Conservation (phyloP, 2,888 invertebrate species). For the Ormyrus pomaceus region DNA sequence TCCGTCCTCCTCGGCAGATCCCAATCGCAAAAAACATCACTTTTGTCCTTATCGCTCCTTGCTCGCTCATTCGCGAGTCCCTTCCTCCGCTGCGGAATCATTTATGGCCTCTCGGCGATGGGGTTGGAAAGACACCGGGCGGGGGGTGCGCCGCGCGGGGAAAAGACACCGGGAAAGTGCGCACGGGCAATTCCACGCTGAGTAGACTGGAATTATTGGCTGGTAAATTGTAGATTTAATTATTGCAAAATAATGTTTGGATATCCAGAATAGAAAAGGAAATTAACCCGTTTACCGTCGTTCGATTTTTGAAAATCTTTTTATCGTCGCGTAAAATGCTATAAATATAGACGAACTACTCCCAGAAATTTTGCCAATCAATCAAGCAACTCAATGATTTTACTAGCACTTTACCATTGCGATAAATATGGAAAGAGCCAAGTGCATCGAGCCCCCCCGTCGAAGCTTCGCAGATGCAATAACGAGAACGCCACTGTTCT, state of each 20-base stretch:
- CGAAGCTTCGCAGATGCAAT: background rate
- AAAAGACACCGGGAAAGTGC: background rate
- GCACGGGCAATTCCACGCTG: background rate
- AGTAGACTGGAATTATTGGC: too few species aligned
- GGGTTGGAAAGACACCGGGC: background rate
- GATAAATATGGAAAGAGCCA: background rate
- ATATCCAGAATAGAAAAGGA: too few species aligned
- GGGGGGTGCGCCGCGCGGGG: too few species aligned
- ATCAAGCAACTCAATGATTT: too few species aligned
- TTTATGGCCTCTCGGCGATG: background rate
- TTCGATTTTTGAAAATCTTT: too few species aligned
- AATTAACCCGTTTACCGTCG: too few species aligned
- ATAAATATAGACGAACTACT: too few species aligned
- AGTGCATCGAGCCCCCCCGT: background rate
- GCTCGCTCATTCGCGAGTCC: background rate
- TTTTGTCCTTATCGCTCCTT: conserved; percentile 15
- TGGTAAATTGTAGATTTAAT: too few species aligned
- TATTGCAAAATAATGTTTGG: too few species aligned
- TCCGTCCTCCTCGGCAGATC: background rate
- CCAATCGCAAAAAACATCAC: conserved; percentile 23
- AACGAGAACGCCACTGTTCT: background rate
- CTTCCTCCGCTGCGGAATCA: background rate
- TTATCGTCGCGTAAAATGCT: too few species aligned
- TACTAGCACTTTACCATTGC: too few species aligned
- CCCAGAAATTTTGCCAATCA: too few species aligned